A percentile compares a stretch with the other conserved stretches of the same genome.
Evolutionary conservation across 2,888 invertebrate species (phyloP).

Genomic region (Aspidiotus destructor): DNA sequence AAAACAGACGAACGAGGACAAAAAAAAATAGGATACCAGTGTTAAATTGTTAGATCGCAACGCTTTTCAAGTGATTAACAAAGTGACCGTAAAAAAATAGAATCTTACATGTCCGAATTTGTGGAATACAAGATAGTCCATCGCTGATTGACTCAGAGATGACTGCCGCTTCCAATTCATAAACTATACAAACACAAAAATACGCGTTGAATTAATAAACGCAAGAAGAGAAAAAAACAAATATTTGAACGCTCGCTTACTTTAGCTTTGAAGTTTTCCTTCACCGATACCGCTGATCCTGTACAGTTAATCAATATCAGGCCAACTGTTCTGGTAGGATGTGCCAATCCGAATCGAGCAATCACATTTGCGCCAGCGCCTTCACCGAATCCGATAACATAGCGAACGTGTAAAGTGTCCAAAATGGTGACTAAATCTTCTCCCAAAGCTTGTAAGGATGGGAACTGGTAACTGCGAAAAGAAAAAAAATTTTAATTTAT

Average conservation of each 20-base stretch:
- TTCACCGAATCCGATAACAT: conserved; percentile 75
- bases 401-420: conserved; percentile 70
- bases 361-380: conserved; percentile 81
- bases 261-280: conserved; percentile 76
- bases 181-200: conserved; percentile 49
- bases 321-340: conserved; percentile 67
- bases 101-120: conserved; percentile 80
- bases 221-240: background rate
- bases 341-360: conserved; percentile 71
- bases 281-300: conserved; percentile 71
- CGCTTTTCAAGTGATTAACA: too few relatives aligned
- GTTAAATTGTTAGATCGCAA: background rate
- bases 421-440: conserved; percentile 71
- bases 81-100: background rate
- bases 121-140: conserved; percentile 78
- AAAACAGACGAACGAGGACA: conserved; percentile 12
- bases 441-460: conserved; percentile 68
- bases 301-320: conserved; percentile 79
- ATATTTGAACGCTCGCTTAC: conserved; percentile 41
- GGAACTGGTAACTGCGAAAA: conserved; percentile 61
- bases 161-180: conserved; percentile 73
- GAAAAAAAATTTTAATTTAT: background rate
- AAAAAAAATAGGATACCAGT: background rate
- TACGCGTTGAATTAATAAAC: background rate
- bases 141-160: conserved; percentile 71